Evolutionary conservation across 2,113 vertebrate species (phyloP).

Genomic region (Chionodraco myersi): DNA sequence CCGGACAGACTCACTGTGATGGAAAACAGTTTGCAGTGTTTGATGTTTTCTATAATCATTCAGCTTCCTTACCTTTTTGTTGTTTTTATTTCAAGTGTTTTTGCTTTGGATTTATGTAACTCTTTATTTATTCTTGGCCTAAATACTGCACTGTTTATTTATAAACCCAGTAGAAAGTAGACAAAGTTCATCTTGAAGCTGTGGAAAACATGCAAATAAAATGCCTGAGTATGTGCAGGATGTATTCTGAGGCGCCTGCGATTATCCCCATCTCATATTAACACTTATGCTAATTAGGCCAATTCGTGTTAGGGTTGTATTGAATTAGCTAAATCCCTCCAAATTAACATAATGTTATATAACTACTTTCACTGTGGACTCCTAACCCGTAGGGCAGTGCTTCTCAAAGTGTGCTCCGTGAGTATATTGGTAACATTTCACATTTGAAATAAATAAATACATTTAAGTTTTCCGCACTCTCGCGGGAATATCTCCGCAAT

Average conservation of each 20-base stretch:
- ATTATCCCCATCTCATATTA: background rate
- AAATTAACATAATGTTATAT: background rate
- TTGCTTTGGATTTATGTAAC: background rate
- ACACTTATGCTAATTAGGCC: background rate
- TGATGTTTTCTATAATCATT: no score
- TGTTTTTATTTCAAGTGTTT: background rate
- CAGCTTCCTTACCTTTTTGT: no score
- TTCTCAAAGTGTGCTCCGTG: no score
- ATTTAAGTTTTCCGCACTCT: no score
- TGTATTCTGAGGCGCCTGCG: background rate
- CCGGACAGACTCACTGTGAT: background rate
- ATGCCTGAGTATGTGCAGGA: no score
- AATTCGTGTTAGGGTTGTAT: background rate
- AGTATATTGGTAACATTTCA: no score
- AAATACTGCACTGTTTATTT: no score
- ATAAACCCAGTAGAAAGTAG: no score
- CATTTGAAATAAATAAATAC: no score
- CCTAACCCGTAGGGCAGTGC: background rate
- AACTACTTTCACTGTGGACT: background rate
- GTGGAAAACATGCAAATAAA: no score
- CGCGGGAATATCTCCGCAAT: no score
- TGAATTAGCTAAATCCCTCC: background rate
- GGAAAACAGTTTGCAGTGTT: background rate
- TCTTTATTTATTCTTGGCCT: background rate
- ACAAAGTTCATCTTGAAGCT: no score